Conservation (phyloP, 53 echinoderm and acorn worm species). For the Luidia sarsii region DNA sequence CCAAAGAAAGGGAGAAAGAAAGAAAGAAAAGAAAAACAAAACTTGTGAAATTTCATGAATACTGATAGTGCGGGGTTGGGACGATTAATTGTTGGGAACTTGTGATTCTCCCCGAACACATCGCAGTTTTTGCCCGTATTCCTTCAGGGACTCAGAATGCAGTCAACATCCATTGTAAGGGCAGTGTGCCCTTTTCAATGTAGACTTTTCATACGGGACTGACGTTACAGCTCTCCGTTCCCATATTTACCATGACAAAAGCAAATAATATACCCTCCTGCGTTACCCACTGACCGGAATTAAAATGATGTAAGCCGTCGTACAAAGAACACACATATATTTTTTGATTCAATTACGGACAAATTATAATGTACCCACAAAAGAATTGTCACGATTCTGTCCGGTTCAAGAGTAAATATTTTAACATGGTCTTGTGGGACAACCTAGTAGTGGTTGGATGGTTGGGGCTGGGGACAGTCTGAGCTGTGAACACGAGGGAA, state of each 20-base stretch:
- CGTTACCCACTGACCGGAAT: constrained; percentile 23
- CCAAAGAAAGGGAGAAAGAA: too few relatives aligned
- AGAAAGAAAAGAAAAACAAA: too few relatives aligned
- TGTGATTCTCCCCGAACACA: too few relatives aligned
- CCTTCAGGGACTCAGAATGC: too few relatives aligned
- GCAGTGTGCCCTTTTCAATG: background rate
- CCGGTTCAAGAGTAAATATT: background rate
- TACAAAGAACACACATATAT: background rate
- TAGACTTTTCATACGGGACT: background rate
- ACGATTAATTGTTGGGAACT: too few relatives aligned
- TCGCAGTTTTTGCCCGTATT: too few relatives aligned
- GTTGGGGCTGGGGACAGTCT: background rate
- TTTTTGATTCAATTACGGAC: constrained; percentile 8
- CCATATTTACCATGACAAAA: constrained; percentile 4
- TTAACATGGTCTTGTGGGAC: background rate
- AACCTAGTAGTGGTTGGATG: too few relatives aligned
- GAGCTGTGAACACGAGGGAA: background rate
- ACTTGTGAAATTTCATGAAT: too few relatives aligned
- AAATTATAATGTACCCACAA: constrained; percentile 5
- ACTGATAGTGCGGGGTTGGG: too few relatives aligned
- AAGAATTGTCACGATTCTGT: too few relatives aligned
- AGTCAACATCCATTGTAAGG: background rate
- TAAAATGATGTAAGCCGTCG: background rate
- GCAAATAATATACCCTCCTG: background rate
- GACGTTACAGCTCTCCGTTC: background rate